A percentile compares a stretch with the other conserved stretches of the same genome.
phyloP scores from a whole-genome alignment of 2,113 vertebrate species.

The Brachirus orientalis region DNA sequence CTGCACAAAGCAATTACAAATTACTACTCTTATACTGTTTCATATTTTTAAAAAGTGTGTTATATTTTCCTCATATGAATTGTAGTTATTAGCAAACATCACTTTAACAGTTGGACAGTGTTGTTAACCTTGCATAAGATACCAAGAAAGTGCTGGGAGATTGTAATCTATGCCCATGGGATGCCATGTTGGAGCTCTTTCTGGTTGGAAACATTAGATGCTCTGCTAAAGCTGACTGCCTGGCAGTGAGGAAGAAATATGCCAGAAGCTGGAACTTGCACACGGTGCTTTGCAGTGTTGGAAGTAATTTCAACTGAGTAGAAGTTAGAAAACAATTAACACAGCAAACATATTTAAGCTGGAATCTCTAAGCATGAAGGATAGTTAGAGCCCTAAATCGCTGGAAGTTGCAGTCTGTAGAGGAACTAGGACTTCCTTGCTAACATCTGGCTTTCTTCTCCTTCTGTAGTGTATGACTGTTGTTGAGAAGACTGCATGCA shows the following conservation, averaged over 20 bases:
- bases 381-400: too few species aligned
- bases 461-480: too few species aligned
- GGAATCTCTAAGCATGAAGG: too few species aligned
- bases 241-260: background rate
- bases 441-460: too few species aligned
- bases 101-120: background rate
- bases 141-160: background rate
- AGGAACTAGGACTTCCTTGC: too few species aligned
- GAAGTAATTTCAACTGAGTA: background rate
- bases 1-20: background rate
- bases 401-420: too few species aligned
- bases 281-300: background rate
- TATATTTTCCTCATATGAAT: background rate
- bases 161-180: background rate
- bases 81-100: background rate
- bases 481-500: too few species aligned
- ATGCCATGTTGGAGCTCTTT: background rate
- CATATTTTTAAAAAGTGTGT: too few species aligned
- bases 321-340: too few species aligned
- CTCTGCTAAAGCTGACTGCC: slow-evolving; percentile 1
- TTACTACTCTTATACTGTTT: too few species aligned
- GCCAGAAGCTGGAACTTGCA: background rate
- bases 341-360: too few species aligned
- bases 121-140: slow-evolving; percentile 1
- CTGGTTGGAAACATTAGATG: slow-evolving; percentile 5